These are phyloP conservation scores for Nipponacmea schrenckii DNA, from an alignment of 2,888 invertebrate species.

Conservation along the genomic window DNA sequence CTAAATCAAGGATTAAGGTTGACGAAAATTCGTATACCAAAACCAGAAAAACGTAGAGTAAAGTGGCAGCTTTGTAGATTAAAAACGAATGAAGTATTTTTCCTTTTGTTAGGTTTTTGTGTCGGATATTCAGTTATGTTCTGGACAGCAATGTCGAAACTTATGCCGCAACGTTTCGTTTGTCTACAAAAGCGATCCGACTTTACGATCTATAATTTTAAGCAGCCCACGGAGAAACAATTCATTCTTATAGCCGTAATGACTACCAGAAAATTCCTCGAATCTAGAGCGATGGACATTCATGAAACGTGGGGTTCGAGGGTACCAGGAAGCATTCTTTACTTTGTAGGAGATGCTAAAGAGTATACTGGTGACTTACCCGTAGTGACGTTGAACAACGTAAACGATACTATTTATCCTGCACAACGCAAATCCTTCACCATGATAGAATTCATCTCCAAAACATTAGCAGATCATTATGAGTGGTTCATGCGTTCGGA, in stretches of 20 bases:
- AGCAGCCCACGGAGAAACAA: not conserved
- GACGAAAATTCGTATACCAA: too few relatives aligned
- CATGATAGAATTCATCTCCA: constrained; percentile 88
- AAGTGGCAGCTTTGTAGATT: too few relatives aligned
- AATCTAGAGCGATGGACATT: constrained; percentile 87
- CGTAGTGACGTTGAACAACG: constrained; percentile 73
- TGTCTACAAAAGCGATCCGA: too few relatives aligned
- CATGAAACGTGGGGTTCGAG: constrained; percentile 92
- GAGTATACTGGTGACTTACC: constrained; percentile 80
- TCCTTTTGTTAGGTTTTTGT: too few relatives aligned
- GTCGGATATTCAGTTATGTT: too few relatives aligned
- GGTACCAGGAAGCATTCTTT: constrained; percentile 86
- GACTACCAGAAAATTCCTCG: constrained; percentile 92
- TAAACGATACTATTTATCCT: constrained; percentile 96
- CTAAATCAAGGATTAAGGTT: too few relatives aligned
- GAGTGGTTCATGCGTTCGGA: constrained; percentile 98
- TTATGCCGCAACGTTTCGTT: too few relatives aligned
- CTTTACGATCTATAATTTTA: too few relatives aligned
- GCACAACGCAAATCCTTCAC: constrained; percentile 97
- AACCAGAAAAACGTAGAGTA: too few relatives aligned
- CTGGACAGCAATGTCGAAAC: too few relatives aligned
- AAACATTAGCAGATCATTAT: too few relatives aligned
- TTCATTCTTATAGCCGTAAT: constrained; percentile 80
- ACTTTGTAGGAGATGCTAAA: constrained; percentile 76
- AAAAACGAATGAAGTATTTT: too few relatives aligned